These are phyloP conservation scores for Theropithecus gelada DNA, from an alignment of 2,113 vertebrate genomes.

Conservation along the genomic window DNA sequence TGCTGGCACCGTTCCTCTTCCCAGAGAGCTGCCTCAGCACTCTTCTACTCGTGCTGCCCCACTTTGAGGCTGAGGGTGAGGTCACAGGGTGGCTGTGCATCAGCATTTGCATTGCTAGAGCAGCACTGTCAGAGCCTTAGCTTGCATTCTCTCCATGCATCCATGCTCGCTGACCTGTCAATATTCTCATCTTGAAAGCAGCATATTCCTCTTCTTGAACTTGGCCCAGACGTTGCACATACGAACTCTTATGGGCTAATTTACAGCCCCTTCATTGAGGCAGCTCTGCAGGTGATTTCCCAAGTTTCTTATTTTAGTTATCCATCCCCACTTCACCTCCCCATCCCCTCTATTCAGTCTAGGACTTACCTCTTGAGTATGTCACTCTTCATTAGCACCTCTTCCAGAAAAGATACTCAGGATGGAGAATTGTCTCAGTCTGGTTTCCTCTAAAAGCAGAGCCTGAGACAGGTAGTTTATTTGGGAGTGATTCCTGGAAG, in stretches of 20 bases:
- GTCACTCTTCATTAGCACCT: background rate
- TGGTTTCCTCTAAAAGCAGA: background rate
- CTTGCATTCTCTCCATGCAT: background rate
- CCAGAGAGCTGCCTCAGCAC: slow-evolving; percentile 48
- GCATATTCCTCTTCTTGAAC: background rate
- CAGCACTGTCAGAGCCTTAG: background rate
- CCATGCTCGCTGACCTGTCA: background rate
- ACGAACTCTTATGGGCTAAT: background rate
- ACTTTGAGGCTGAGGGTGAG: slow-evolving; percentile 39
- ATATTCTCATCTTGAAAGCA: background rate
- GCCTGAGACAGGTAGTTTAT: background rate
- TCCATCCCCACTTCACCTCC: background rate
- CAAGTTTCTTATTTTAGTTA: background rate
- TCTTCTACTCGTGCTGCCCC: background rate
- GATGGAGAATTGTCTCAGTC: background rate
- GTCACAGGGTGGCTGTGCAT: background rate
- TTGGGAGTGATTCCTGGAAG: background rate
- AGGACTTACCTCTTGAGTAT: background rate
- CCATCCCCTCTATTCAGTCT: background rate
- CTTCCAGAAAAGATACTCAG: background rate
- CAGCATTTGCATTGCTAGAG: background rate
- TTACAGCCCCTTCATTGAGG: background rate
- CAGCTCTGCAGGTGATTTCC: background rate
- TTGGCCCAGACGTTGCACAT: background rate
- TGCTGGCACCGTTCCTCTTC: slow-evolving; percentile 5